phyloP scores from a whole-genome alignment of 2,113 vertebrate species.

The Erythrocercus mccallii region DNA sequence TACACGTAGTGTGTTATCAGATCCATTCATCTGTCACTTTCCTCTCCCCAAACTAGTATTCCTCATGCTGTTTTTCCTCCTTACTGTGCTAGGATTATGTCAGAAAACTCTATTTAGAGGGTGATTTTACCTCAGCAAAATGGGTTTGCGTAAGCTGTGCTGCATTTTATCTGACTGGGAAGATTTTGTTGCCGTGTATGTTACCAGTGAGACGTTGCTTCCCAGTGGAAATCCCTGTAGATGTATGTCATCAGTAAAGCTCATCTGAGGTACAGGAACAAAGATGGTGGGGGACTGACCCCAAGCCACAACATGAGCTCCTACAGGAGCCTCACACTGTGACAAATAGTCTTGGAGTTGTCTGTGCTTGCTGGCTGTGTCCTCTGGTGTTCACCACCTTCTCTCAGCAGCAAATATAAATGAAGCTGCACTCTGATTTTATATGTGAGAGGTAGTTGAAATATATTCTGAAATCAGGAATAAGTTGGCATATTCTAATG shows the following conservation, averaged over 20 bases:
- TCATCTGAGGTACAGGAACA: rapidly evolving
- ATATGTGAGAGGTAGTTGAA: background rate
- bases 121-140: background rate
- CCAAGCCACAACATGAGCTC: rapidly evolving
- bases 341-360: rapidly evolving
- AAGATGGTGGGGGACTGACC: background rate
- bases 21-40: background rate
- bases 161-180: background rate
- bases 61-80: background rate
- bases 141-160: background rate
- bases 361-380: background rate
- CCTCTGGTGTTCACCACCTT: background rate
- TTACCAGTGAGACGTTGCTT: background rate
- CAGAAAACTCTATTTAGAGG: background rate
- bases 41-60: background rate
- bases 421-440: background rate
- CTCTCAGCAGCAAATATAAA: background rate
- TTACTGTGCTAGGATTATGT: background rate
- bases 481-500: background rate
- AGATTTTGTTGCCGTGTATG: rapidly evolving
- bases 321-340: background rate
- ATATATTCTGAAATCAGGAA: background rate
- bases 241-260: background rate
- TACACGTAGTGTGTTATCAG: background rate
- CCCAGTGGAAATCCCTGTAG: background rate